These are phyloP conservation scores for Dinothrombium tinctorium DNA, from an alignment of 1,140 invertebrate genomes.

Conservation along the genomic window DNA sequence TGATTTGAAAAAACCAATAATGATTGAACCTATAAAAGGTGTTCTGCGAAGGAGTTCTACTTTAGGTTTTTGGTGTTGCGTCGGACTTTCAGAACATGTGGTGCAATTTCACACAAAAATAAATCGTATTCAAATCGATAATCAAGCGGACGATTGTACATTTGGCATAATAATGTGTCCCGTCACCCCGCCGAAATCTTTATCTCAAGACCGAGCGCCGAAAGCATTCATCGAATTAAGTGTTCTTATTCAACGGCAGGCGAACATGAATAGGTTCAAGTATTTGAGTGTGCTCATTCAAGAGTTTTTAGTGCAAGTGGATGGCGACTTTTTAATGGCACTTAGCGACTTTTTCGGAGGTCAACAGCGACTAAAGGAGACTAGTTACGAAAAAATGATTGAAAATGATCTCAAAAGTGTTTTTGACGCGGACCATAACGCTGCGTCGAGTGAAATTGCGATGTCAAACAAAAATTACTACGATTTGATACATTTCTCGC, in stretches of 20 bases:
- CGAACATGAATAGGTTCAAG: conserved; percentile 66
- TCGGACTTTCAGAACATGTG: conserved; percentile 6
- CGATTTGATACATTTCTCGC: conserved; percentile 82
- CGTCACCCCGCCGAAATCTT: conserved; percentile 68
- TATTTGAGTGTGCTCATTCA: conserved; percentile 53
- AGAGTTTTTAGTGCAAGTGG: conserved; percentile 87
- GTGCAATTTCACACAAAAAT: conserved; percentile 18
- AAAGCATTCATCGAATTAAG: conserved; percentile 91
- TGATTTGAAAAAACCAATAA: not conserved
- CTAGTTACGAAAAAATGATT: conserved; percentile 2
- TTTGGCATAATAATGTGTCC: conserved; percentile 84
- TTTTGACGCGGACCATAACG: not conserved
- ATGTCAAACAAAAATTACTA: conserved; percentile 27
- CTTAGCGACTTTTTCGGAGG: conserved; percentile 39
- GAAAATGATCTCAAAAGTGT: not conserved
- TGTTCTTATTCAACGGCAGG: conserved; percentile 58
- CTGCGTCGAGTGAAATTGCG: not conserved
- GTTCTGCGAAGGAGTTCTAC: not conserved
- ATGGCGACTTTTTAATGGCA: conserved; percentile 72
- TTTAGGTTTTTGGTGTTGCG: conserved; percentile 6
- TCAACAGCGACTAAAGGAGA: conserved; percentile 15
- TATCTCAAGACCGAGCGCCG: conserved; percentile 46
- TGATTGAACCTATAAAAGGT: not conserved
- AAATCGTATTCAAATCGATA: conserved; percentile 41
- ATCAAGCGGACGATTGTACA: conserved; percentile 67